A percentile compares a stretch with the other conserved stretches of the same genome.
These are phyloP conservation scores for Hyperoplus lanceolatus DNA, from an alignment of 2,797 vertebrate genomes.

Conservation along the genomic window DNA sequence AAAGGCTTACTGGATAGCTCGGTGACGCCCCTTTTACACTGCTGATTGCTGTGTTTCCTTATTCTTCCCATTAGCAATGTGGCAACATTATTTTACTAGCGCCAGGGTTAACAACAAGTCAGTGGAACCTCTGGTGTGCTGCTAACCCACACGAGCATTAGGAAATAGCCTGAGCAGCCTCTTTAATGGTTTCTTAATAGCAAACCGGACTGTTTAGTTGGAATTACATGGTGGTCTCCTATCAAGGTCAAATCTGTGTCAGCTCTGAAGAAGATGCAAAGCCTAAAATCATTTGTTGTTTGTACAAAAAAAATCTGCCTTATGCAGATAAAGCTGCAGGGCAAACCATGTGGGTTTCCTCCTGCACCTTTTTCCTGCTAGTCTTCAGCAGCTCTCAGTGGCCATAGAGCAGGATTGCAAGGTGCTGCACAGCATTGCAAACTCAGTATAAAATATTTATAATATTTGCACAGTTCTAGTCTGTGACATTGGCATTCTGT, in stretches of 20 bases:
- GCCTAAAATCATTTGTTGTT: constrained; percentile 10
- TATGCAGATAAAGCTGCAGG: constrained; percentile 49
- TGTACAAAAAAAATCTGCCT: constrained; percentile 33
- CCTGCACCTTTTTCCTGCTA: constrained; percentile 34
- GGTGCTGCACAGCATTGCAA: background rate
- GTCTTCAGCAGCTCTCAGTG: constrained; percentile 72
- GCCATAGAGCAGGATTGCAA: constrained; percentile 37
- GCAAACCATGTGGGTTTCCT: background rate
- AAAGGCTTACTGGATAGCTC: background rate
- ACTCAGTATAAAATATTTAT: background rate
- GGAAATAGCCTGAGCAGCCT: background rate
- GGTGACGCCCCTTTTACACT: background rate
- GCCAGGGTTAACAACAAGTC: background rate
- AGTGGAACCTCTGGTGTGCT: background rate
- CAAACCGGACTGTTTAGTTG: constrained; percentile 1
- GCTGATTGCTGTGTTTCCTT: background rate
- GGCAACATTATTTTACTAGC: background rate
- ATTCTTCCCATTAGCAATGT: background rate
- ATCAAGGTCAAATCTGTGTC: constrained; percentile 27
- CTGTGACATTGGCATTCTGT: background rate
- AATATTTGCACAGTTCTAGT: no score
- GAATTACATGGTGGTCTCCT: background rate
- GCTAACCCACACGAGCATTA: constrained; percentile 3
- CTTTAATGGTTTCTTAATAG: background rate
- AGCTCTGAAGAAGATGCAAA: background rate